A percentile compares a stretch with the other conserved stretches of the same genome.
phyloP scores from a whole-genome alignment of 2,797 vertebrate genomes.

The Mormyrops boulengeri region DNA sequence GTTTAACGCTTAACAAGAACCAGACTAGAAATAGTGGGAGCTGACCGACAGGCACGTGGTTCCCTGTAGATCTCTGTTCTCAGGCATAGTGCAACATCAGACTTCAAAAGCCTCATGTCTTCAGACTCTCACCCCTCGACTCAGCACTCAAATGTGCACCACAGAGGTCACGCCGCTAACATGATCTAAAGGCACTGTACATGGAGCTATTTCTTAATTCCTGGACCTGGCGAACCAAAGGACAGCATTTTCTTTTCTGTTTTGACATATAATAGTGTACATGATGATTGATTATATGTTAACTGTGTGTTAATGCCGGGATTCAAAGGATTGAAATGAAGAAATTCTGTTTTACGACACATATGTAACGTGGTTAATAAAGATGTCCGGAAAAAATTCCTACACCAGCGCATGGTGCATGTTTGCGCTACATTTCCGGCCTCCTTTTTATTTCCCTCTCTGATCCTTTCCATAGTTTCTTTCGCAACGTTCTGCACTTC shows the following conservation, averaged over 20 bases:
- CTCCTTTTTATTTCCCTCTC: background rate
- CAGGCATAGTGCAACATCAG: background rate
- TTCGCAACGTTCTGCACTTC: background rate
- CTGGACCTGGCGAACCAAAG: background rate
- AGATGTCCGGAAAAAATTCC: background rate
- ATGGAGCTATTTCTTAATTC: background rate
- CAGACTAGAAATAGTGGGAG: conserved; percentile 48
- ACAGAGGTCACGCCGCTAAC: background rate
- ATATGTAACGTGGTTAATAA: background rate
- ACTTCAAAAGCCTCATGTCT: background rate
- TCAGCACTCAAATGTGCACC: background rate
- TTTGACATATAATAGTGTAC: background rate
- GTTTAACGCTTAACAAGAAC: conserved; percentile 56
- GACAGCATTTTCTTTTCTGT: background rate
- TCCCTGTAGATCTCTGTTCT: conserved; percentile 7
- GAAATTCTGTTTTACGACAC: background rate
- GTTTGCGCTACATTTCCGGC: background rate
- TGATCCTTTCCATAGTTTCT: conserved; percentile 27
- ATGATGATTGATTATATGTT: background rate
- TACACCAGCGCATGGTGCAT: background rate
- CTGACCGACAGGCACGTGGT: background rate
- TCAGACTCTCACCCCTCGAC: background rate
- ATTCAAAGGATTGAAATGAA: background rate
- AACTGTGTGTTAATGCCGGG: background rate
- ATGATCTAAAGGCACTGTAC: background rate